These are phyloP conservation scores for Lasiommata megera DNA, from an alignment of 2,888 invertebrate species.

Conservation along the genomic window DNA sequence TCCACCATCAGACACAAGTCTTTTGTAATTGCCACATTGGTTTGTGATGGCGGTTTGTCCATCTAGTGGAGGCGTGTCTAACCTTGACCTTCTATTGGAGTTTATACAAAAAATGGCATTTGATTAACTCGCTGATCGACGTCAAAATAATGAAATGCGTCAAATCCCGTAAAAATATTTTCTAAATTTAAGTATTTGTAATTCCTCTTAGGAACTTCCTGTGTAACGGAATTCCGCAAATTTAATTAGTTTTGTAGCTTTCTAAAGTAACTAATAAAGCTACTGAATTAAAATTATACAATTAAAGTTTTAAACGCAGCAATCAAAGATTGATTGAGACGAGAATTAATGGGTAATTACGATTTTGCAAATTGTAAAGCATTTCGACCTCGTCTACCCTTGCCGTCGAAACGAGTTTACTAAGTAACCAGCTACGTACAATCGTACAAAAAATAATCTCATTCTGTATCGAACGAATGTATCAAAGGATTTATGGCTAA, in stretches of 20 bases:
- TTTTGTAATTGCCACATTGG: no score
- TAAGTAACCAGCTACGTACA: slow-evolving; percentile 1
- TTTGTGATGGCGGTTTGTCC: no score
- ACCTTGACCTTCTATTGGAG: no score
- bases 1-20: no score
- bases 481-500: slow-evolving; percentile 22
- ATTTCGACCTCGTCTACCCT: slow-evolving; percentile 14
- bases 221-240: neutral
- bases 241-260: no score
- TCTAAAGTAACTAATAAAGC: no score
- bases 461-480: slow-evolving; percentile 15
- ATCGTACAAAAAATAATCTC: slow-evolving; percentile 10
- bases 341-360: slow-evolving; percentile 4
- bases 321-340: neutral
- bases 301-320: neutral
- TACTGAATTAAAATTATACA: neutral
- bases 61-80: no score
- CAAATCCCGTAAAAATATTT: no score
- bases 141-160: no score
- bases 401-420: slow-evolving; percentile 13
- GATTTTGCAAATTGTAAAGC: slow-evolving; percentile 7
- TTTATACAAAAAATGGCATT: no score
- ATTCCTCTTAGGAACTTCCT: neutral
- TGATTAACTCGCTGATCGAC: no score
- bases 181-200: neutral